phyloP scores from a whole-genome alignment of 2,888 invertebrate genomes.

The Rotaria magnacalcarata region DNA sequence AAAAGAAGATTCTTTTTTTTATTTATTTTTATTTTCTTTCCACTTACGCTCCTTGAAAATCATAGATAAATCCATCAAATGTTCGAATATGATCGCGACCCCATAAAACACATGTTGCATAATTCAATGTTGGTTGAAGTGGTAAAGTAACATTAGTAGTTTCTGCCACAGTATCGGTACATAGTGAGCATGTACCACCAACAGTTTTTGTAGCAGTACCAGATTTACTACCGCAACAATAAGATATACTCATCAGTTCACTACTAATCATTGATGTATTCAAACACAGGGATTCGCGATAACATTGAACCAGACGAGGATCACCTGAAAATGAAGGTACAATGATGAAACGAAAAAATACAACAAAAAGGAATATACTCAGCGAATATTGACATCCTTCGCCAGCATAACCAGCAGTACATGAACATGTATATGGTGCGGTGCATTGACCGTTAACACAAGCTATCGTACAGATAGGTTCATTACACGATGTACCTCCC shows the following conservation, averaged over 20 bases:
- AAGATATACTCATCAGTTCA: background rate
- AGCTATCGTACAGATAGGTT: background rate
- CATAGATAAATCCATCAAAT: slow-evolving; percentile 42
- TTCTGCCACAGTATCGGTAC: background rate
- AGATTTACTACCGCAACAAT: background rate
- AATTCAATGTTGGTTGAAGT: background rate
- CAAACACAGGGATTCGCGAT: background rate
- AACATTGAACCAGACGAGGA: slow-evolving; percentile 29
- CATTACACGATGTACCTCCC: slow-evolving; percentile 30
- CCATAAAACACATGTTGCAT: slow-evolving; percentile 44
- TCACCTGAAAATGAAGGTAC: background rate
- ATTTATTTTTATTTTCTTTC: background rate
- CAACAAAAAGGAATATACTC: background rate
- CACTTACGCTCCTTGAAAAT: slow-evolving; percentile 40
- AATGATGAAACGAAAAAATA: background rate
- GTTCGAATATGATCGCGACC: slow-evolving; percentile 44
- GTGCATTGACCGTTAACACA: slow-evolving; percentile 33
- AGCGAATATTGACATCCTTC: background rate
- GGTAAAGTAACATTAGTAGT: background rate
- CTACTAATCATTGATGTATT: background rate
- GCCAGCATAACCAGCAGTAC: background rate
- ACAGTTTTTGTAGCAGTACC: background rate
- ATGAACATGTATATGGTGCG: slow-evolving; percentile 4
- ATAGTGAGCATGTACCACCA: background rate
- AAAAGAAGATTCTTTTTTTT: background rate